These are phyloP conservation scores for Pterostichus madidus DNA, from an alignment of 2,888 invertebrate species.

Conservation along the genomic window DNA sequence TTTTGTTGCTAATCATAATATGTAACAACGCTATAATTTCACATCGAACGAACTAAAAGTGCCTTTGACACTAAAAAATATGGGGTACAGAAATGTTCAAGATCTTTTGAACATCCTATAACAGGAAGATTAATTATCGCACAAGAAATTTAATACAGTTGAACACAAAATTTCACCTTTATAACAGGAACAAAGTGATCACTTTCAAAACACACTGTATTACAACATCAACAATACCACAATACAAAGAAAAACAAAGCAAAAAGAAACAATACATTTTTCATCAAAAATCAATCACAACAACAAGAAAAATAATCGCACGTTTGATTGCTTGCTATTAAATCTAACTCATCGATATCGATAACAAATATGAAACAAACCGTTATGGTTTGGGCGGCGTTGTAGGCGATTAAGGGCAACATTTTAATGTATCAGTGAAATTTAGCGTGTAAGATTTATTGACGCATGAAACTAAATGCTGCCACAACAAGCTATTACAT, in stretches of 20 bases:
- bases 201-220: no score
- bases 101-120: no score
- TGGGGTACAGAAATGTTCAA: no score
- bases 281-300: not conserved
- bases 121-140: no score
- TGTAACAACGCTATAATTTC: no score
- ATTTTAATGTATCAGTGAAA: not conserved
- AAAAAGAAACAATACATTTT: not conserved
- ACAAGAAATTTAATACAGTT: no score
- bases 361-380: slow-evolving; percentile 29
- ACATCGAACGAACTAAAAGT: no score
- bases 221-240: no score
- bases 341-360: slow-evolving; percentile 26
- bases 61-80: no score
- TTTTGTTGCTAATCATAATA: no score
- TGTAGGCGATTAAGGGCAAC: slow-evolving; percentile 4
- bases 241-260: not conserved
- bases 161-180: no score
- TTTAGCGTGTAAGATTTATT: slow-evolving; percentile 17
- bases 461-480: slow-evolving; percentile 14
- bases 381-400: not conserved
- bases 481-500: slow-evolving; percentile 7
- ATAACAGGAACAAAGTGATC: no score
- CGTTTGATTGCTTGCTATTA: not conserved
- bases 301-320: not conserved